These are phyloP conservation scores for Choristoneura fumiferana DNA, from an alignment of 1,140 invertebrate species.

Conservation along the genomic window DNA sequence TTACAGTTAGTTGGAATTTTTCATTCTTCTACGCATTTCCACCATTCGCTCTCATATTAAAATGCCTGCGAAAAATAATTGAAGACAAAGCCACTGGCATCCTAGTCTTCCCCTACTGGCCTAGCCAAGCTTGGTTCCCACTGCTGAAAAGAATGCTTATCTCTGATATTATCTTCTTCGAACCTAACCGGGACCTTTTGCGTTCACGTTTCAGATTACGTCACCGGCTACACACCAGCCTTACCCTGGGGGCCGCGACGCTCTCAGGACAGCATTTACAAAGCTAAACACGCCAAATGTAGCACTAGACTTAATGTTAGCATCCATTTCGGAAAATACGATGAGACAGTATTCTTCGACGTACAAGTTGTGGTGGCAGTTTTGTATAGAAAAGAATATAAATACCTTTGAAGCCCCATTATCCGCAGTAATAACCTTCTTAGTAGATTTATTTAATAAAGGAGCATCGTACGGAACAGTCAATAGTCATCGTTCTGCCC, in stretches of 20 bases:
- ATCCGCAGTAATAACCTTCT: slow-evolving; percentile 22
- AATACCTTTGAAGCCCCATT: slow-evolving; percentile 18
- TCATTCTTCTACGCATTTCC: slow-evolving; percentile 34
- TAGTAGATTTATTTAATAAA: slow-evolving; percentile 25
- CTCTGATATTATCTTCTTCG: neutral
- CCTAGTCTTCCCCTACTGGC: slow-evolving; percentile 39
- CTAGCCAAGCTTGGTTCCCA: slow-evolving; percentile 24
- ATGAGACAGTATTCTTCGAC: no score
- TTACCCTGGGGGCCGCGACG: neutral
- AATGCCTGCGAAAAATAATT: slow-evolving; percentile 22
- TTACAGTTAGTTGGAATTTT: slow-evolving; percentile 29
- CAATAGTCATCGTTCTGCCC: slow-evolving; percentile 32
- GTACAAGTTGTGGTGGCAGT: no score
- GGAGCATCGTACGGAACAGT: slow-evolving; percentile 36
- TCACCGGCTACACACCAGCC: neutral
- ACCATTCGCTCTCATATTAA: slow-evolving; percentile 37
- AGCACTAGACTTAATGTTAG: slow-evolving; percentile 6
- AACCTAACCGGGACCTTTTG: neutral
- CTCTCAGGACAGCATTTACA: slow-evolving; percentile 19
- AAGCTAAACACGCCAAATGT: neutral
- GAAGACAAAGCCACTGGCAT: slow-evolving; percentile 33
- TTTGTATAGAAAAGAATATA: slow-evolving; percentile 22
- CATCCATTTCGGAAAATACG: slow-evolving; percentile 3
- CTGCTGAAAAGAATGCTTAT: neutral
- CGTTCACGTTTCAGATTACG: neutral